Conservation (phyloP, 2,888 invertebrate species). For the Icerya purchasi region DNA sequence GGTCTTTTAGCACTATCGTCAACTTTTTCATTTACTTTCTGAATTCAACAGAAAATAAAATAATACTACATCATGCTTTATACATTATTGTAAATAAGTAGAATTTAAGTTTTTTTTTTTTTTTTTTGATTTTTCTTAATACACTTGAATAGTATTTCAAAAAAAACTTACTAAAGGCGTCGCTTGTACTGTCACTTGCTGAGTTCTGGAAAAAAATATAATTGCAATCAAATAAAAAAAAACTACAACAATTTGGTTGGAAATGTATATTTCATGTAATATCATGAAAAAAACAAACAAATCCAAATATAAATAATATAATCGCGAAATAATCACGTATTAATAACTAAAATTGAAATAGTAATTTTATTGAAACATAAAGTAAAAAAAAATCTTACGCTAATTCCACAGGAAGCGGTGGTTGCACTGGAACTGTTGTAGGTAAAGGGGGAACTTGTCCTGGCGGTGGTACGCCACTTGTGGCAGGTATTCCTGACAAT, state of each 20-base stretch:
- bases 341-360: conserved; percentile 5
- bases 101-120: too few relatives aligned
- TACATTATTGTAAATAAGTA: too few relatives aligned
- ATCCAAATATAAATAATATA: too few relatives aligned
- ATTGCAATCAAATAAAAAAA: too few relatives aligned
- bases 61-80: too few relatives aligned
- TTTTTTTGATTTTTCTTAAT: too few relatives aligned
- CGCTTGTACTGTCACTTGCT: conserved; percentile 4
- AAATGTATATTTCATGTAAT: too few relatives aligned
- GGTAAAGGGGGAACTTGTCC: conserved; percentile 19
- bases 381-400: conserved; percentile 2
- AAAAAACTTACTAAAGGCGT: neutral
- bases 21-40: neutral
- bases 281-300: too few relatives aligned
- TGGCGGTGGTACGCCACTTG: conserved; percentile 2
- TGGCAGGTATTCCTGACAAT: neutral
- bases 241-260: too few relatives aligned
- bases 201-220: conserved; percentile 2
- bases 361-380: neutral
- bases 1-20: neutral
- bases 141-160: neutral
- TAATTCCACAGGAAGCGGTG: conserved; percentile 22
- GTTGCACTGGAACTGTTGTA: conserved; percentile 21
- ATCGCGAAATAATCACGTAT: too few relatives aligned
- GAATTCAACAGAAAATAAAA: neutral